Percentiles rank a stretch among this genome's conserved stretches.
Conservation (phyloP, 2,113 vertebrate genomes). For the Prunella himalayana region DNA sequence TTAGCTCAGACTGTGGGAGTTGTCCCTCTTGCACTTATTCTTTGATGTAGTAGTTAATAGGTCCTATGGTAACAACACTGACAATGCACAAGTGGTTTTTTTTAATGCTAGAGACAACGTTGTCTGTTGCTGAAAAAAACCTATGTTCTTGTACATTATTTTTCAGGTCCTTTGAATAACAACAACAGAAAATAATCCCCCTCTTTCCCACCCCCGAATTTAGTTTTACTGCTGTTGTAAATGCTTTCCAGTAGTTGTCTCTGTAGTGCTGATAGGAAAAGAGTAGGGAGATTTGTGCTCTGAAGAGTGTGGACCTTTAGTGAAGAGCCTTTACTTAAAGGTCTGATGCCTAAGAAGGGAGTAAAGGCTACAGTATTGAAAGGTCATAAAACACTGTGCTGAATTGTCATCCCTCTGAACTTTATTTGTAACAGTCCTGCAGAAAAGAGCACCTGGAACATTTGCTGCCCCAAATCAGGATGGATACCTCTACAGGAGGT, state of each 20-base stretch:
- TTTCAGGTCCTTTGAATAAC: not conserved
- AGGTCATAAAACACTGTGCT: not conserved
- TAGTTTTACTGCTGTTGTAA: not conserved
- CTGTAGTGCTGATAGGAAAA: not conserved
- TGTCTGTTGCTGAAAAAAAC: not conserved
- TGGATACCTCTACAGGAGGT: not conserved
- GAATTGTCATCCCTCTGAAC: not conserved
- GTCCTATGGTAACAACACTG: not conserved
- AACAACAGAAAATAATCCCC: not conserved
- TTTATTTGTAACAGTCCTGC: not conserved
- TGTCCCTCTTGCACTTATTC: not conserved
- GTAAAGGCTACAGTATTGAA: not conserved
- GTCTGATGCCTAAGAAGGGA: not conserved
- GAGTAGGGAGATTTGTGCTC: not conserved
- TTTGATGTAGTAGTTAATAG: not conserved
- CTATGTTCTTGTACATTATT: not conserved
- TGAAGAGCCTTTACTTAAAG: not conserved
- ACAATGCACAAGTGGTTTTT: not conserved
- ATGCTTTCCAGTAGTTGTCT: not conserved
- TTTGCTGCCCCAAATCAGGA: not conserved
- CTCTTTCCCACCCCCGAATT: not conserved
- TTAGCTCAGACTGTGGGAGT: not conserved
- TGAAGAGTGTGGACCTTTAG: not conserved
- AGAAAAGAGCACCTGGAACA: fast-evolving
- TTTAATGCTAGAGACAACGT: not conserved